phyloP scores from a whole-genome alignment of 2,113 vertebrate species.

The Furnarius figulus region DNA sequence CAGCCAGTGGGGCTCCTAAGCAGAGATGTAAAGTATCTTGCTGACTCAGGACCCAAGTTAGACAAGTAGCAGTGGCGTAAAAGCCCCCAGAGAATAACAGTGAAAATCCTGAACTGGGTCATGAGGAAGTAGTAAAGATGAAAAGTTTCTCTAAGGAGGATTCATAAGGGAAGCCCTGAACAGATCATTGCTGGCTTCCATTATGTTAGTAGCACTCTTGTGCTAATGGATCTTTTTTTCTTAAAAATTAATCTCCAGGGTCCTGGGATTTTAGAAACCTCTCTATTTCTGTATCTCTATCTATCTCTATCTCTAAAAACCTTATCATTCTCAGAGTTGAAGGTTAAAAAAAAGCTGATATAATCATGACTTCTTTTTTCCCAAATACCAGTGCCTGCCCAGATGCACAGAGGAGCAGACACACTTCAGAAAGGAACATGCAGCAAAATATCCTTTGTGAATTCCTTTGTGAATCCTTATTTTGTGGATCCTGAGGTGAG shows the following conservation, averaged over 20 bases:
- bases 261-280: slow-evolving; percentile 44
- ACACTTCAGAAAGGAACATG: not conserved
- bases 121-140: slow-evolving; percentile 68
- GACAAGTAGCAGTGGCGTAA: slow-evolving; percentile 36
- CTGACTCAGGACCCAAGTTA: slow-evolving; percentile 59
- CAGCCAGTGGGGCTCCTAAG: slow-evolving; percentile 36
- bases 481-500: slow-evolving; percentile 14
- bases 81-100: slow-evolving; percentile 38
- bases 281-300: not conserved
- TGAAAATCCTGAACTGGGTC: slow-evolving; percentile 64
- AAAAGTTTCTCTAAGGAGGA: slow-evolving; percentile 62
- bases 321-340: not conserved
- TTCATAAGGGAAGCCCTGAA: slow-evolving; percentile 24
- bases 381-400: not conserved
- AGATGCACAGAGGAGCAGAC: not conserved
- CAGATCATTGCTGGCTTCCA: slow-evolving; percentile 46
- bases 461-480: not conserved
- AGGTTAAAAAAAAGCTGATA: not conserved
- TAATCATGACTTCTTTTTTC: not conserved
- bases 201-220: not conserved
- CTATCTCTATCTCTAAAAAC: not conserved
- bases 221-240: slow-evolving; percentile 7
- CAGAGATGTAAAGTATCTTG: slow-evolving; percentile 35
- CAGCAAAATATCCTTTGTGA: not conserved
- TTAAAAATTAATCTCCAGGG: slow-evolving; percentile 18